These are phyloP conservation scores for Phaedon cochleariae DNA, from an alignment of 2,888 invertebrate genomes.

Conservation along the genomic window DNA sequence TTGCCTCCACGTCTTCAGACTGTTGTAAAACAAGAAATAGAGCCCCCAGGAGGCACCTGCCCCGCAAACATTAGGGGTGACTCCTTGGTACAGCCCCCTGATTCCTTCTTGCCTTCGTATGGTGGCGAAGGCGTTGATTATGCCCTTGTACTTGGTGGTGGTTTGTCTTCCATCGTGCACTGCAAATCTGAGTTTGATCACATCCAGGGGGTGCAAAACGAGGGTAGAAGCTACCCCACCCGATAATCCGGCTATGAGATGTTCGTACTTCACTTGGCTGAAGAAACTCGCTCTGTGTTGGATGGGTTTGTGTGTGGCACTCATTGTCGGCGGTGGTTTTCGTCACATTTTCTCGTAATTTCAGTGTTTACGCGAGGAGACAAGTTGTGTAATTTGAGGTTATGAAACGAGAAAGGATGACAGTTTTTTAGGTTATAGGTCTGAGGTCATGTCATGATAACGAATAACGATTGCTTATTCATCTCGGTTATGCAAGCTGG, in stretches of 20 bases:
- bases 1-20: conserved; percentile 90
- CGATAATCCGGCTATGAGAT: conserved; percentile 93
- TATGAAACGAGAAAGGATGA: neutral
- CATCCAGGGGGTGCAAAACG: conserved; percentile 94
- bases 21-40: conserved; percentile 96
- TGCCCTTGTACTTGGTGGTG: conserved; percentile 88
- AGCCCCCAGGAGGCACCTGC: conserved; percentile 98
- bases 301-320: conserved; percentile 17
- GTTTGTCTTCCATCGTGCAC: conserved; percentile 90
- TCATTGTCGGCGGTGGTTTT: conserved; percentile 18
- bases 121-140: conserved; percentile 80
- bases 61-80: conserved; percentile 96
- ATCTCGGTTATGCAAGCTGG: no score
- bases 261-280: conserved; percentile 85
- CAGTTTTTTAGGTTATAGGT: neutral
- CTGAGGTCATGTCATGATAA: no score
- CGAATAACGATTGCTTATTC: no score
- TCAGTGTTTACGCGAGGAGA: no score
- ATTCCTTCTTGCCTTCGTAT: conserved; percentile 89
- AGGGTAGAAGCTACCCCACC: conserved; percentile 96
- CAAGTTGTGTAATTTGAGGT: neutral
- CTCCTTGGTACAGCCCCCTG: conserved; percentile 92
- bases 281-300: conserved; percentile 48
- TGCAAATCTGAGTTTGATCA: conserved; percentile 98
- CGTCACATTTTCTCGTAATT: conserved; percentile 8